Conservation (phyloP, 2,797 vertebrate species). For the Zenarchopterus dispar region DNA sequence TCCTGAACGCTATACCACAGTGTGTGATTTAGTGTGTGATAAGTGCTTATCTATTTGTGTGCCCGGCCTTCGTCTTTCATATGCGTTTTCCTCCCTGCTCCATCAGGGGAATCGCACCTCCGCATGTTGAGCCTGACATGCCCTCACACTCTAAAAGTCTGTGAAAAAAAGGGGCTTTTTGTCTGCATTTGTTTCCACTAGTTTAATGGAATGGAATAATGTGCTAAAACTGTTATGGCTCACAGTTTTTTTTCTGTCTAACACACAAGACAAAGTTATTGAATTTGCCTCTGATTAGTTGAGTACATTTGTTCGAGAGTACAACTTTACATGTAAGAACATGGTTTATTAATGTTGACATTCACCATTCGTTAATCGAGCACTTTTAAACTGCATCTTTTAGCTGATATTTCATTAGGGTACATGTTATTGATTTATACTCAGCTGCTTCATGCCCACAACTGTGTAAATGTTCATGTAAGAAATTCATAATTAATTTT, state of each 20-base stretch:
- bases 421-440: too few relatives aligned
- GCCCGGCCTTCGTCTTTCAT: slow-evolving; percentile 32
- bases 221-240: slow-evolving; percentile 44
- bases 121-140: slow-evolving; percentile 42
- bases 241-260: slow-evolving; percentile 25
- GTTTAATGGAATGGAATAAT: slow-evolving; percentile 73
- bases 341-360: not conserved
- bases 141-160: slow-evolving; percentile 49
- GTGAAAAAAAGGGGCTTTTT: slow-evolving; percentile 51
- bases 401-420: not conserved
- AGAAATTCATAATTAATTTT: too few relatives aligned
- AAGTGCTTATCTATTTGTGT: slow-evolving; percentile 23
- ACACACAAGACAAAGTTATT: slow-evolving; percentile 19
- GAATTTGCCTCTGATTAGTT: slow-evolving; percentile 26
- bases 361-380: not conserved
- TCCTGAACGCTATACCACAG: slow-evolving; percentile 18
- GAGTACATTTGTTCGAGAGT: slow-evolving; percentile 6
- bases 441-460: too few relatives aligned
- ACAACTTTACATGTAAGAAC: not conserved
- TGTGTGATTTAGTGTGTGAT: slow-evolving; percentile 13
- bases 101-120: slow-evolving; percentile 61
- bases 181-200: slow-evolving; percentile 48
- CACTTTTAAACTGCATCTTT: not conserved
- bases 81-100: slow-evolving; percentile 19
- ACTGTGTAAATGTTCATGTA: too few relatives aligned